Base-by-base conservation (phyloP, 2,113 vertebrate genomes). In the Microtus montanus region DNA sequence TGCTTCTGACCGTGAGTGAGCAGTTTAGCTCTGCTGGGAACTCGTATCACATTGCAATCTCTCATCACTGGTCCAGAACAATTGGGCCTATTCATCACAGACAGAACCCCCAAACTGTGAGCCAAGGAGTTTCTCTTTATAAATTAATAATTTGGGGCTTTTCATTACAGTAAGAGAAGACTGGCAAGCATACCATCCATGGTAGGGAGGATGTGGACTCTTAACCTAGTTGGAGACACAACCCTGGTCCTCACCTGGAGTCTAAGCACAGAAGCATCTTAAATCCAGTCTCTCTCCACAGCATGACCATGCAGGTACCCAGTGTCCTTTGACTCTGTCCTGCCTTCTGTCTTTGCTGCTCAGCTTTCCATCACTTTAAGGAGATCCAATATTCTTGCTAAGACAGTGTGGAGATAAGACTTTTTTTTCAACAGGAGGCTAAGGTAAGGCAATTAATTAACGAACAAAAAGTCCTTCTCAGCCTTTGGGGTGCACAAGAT, bases 381-480 rank as follows among this genome's bases (percentile, higher is more conserved):
- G 7, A 4, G 28, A 41, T 87, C 91, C 84, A 33, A 49, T 87
- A 47, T 26, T 89, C 83, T 75, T 74, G 24, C 28, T 33, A 64
- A 92, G 17, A 15, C 4, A 8, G 9, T 26, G 28, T 70, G n/a
- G 38, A 93, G 61, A 90, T 74, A 33, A 89, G 52, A 61, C 52
- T 61, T 58, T 58, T 92, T 49, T 49, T 95, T 90, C 54, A 92
- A 85, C 64, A 84, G 74, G 70, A 90, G 47, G 68, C 87, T 79
- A 95, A 93, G 38, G 49, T 41, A 89, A 92, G 66, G 47, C 78
- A 77, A 61, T 64, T 92, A 91, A 96, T 95, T 96, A 96, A 97
- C 75, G 75, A 91, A 80, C 78, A 84, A 54, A 93, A 94, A 92
- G 84, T 58, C 83, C 47, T 93, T 82, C 80, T 84, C 85, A 75